Conservation (phyloP, 2,888 invertebrate genomes). For the Salpingus planirostris region DNA sequence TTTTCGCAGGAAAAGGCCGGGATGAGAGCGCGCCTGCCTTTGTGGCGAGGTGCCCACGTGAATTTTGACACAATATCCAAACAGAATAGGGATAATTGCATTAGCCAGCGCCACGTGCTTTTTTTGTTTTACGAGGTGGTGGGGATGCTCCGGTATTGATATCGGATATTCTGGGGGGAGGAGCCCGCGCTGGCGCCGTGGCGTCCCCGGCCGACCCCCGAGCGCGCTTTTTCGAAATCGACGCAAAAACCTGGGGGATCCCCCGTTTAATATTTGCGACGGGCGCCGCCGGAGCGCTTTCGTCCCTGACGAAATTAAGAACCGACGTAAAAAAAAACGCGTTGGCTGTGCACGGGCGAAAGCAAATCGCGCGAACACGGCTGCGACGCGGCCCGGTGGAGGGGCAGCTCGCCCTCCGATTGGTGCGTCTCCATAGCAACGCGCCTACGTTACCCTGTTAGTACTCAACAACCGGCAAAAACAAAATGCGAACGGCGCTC, state of each 20-base stretch:
- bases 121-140: slow-evolving; percentile 26
- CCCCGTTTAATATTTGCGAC: slow-evolving; percentile 11
- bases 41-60: no score
- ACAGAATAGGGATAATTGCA: slow-evolving; percentile 27
- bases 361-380: slow-evolving; percentile 17
- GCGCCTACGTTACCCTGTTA: slow-evolving; percentile 33
- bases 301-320: slow-evolving; percentile 14
- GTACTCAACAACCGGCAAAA: slow-evolving; percentile 31
- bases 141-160: slow-evolving; percentile 34
- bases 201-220: slow-evolving; percentile 19
- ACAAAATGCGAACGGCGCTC: slow-evolving; percentile 34
- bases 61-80: slow-evolving; percentile 19
- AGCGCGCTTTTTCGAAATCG: slow-evolving; percentile 21
- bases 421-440: slow-evolving; percentile 35
- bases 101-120: slow-evolving; percentile 35
- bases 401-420: slow-evolving; percentile 27
- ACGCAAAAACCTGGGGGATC: slow-evolving; percentile 13
- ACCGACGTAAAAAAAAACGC: slow-evolving; percentile 9
- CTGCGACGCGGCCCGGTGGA: slow-evolving; percentile 19
- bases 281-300: slow-evolving; percentile 8
- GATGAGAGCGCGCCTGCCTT: no score
- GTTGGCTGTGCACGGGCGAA: slow-evolving; percentile 12
- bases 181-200: slow-evolving; percentile 22
- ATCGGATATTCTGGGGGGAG: slow-evolving; percentile 32
- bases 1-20: no score